These are phyloP conservation scores for Nemotelus pantherinus DNA, from an alignment of 2,888 invertebrate species.

Conservation along the genomic window DNA sequence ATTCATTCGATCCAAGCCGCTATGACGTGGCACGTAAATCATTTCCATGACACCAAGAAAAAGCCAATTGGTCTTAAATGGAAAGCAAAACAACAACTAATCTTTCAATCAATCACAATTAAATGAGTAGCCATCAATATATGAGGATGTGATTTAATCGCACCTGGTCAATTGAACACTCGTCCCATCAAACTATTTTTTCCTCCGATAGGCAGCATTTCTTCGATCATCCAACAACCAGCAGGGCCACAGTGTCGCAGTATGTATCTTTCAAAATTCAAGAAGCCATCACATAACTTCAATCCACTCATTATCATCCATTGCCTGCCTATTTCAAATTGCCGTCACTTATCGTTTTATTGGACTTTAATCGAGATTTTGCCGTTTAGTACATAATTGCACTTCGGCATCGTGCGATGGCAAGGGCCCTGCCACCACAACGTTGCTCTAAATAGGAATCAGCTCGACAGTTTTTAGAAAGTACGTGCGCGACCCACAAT, in stretches of 20 bases:
- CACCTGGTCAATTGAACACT: constrained; percentile 4
- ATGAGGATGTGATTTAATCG: constrained; percentile 15
- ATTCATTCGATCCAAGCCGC: background rate
- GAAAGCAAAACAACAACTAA: constrained; percentile 10
- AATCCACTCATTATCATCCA: constrained; percentile 29
- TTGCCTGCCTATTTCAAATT: constrained; percentile 34
- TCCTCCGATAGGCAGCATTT: too few relatives aligned
- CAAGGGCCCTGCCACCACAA: too few relatives aligned
- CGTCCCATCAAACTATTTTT: too few relatives aligned
- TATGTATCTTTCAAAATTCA: too few relatives aligned
- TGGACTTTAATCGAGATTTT: constrained; percentile 39
- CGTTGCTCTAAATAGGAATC: background rate
- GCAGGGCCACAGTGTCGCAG: too few relatives aligned
- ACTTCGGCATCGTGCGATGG: constrained; percentile 4
- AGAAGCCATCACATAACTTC: constrained; percentile 25
- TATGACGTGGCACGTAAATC: background rate
- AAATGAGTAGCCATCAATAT: constrained; percentile 26
- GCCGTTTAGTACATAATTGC: constrained; percentile 21
- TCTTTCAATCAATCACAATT: constrained; percentile 38
- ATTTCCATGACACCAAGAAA: constrained; percentile 11
- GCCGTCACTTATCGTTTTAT: constrained; percentile 39
- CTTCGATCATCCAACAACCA: too few relatives aligned
- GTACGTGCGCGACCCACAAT: background rate
- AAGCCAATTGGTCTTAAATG: background rate
- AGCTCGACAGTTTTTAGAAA: constrained; percentile 12